Base-by-base conservation (phyloP, 1,140 invertebrate species). In the Macrocentrus cingulum region DNA sequence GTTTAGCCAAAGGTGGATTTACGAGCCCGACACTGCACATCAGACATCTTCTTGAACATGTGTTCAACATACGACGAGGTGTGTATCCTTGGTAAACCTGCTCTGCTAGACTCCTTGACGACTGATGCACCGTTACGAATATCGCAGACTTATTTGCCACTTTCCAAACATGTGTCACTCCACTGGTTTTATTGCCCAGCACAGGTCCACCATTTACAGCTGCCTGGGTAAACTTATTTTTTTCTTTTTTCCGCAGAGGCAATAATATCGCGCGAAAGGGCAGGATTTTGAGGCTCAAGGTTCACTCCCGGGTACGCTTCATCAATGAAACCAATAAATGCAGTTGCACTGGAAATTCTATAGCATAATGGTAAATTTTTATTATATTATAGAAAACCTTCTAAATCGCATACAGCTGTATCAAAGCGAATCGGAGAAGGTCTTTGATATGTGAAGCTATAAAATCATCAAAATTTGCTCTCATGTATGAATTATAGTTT, bases 21-120 rank as follows among this genome's bases (percentile, higher is more conserved):
- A 61, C 52, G 52, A 59, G 44, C n/a, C 45, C 7, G n/a, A 34
- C n/a, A 34, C 15, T 48, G n/a, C n/a, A n/a, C n/a, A n/a, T n/a
- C n/a, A n/a, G n/a, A n/a, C 34, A 9, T 23, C 23, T 29, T 23
- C 44, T 45, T 55, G 39, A 41, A 56, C 63, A 65, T 65, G 60
- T 65, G 63, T 60, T 41, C 42, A 60, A 62, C 60, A 65, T 36
- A 57, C 60, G 60, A 53, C 25, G 25, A 7, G 39, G 36, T 25
- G 19, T 32, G 8, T 46, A 48, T 39, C 29, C 45, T 39, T 16
- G 36, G 1, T 15, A n/a, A n/a, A n/a, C 18, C 25, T 32, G 11
- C 20, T 16, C 39, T 48, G 8, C 9, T 11, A 46, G 18, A 25
- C 15, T 25, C 45, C n/a, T 22, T 5, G 22, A 23, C 16, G 19